phyloP scores from a whole-genome alignment of 2,888 invertebrate species.

The Girardia tigrina region DNA sequence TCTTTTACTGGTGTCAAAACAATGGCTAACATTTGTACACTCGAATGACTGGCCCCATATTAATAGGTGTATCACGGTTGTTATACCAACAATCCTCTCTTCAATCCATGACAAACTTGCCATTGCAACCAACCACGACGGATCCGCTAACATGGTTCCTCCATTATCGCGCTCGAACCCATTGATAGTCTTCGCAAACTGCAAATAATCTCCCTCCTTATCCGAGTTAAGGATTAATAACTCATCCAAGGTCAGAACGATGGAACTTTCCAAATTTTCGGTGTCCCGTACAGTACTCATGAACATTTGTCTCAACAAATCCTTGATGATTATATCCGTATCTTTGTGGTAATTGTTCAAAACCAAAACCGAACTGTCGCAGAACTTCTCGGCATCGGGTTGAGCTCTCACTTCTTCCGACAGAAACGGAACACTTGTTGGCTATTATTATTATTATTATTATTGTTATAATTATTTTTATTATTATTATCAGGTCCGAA shows the following conservation, averaged over 20 bases:
- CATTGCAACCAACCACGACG: background rate
- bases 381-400: background rate
- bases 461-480: no score
- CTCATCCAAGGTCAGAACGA: background rate
- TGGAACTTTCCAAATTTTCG: background rate
- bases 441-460: no score
- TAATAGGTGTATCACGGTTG: constrained; percentile 49
- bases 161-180: background rate
- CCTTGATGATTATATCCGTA: background rate
- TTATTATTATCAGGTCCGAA: no score
- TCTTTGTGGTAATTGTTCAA: background rate
- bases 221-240: background rate
- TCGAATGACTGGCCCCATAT: constrained; percentile 56
- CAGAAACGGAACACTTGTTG: background rate
- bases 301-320: background rate
- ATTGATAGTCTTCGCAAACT: background rate
- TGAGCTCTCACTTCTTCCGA: background rate
- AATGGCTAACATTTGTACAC: constrained; percentile 55
- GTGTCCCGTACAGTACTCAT: background rate
- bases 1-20: constrained; percentile 55
- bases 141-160: background rate
- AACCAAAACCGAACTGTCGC: background rate
- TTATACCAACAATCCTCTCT: background rate
- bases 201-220: background rate
- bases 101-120: background rate